These are phyloP conservation scores for Cavia porcellus DNA, from an alignment of 2,113 vertebrate species.

Conservation along the genomic window DNA sequence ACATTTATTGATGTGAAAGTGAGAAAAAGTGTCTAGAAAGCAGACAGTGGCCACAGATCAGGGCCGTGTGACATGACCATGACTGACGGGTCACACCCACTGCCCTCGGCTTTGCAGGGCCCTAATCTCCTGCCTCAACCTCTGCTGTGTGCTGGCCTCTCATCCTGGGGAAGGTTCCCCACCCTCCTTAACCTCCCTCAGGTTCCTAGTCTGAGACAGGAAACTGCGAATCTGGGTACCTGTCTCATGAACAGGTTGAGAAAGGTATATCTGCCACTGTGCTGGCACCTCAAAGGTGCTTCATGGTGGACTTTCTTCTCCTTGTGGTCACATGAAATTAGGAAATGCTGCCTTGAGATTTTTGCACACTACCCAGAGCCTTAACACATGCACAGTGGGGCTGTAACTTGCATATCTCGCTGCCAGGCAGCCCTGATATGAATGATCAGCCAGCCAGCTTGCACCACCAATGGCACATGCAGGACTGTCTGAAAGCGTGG, in stretches of 20 bases:
- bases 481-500: neutral
- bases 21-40: neutral
- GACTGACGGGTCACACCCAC: neutral
- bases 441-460: neutral
- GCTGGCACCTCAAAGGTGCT: neutral
- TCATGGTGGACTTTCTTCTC: neutral
- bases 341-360: neutral
- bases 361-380: neutral
- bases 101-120: neutral
- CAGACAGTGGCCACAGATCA: neutral
- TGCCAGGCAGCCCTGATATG: neutral
- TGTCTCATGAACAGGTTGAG: neutral
- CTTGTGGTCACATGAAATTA: neutral
- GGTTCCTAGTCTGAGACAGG: neutral
- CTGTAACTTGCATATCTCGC: neutral
- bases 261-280: neutral
- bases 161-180: neutral
- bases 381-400: neutral
- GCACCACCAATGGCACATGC: neutral
- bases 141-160: neutral
- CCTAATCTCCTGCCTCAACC: neutral
- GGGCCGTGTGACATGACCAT: neutral
- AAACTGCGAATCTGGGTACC: neutral
- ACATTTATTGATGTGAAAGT: neutral
- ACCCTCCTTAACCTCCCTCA: neutral